Percentiles rank a stretch among this genome's conserved stretches.
Conservation (phyloP, 2,113 vertebrate genomes). For the Notothenia rossii region DNA sequence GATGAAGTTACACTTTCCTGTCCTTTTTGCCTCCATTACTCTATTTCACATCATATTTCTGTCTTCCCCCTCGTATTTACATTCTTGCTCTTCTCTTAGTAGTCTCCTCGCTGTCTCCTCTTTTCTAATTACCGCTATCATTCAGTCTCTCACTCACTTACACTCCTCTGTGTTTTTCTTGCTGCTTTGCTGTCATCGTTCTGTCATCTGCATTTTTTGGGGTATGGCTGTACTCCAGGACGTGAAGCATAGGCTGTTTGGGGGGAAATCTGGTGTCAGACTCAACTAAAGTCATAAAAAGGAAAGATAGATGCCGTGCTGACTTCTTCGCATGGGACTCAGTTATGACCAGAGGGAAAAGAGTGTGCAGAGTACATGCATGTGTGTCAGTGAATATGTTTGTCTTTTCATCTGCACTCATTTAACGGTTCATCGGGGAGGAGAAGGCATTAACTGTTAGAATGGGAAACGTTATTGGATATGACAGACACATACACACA, state of each 20-base stretch:
- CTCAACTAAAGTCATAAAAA: slow-evolving; percentile 57
- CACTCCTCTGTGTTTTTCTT: slow-evolving; percentile 38
- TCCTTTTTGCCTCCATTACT: slow-evolving; percentile 25
- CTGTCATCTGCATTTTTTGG: slow-evolving; percentile 50
- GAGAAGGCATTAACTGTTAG: slow-evolving; percentile 16
- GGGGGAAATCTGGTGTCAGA: slow-evolving; percentile 38
- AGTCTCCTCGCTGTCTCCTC: slow-evolving; percentile 18
- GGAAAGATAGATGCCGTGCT: slow-evolving; percentile 56
- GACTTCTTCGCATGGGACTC: slow-evolving; percentile 26
- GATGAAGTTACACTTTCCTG: not conserved
- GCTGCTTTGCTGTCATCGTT: slow-evolving; percentile 55
- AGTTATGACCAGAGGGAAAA: slow-evolving; percentile 30
- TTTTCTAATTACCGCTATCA: slow-evolving; percentile 46
- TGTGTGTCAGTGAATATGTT: slow-evolving; percentile 50
- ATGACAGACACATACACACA: slow-evolving; percentile 39
- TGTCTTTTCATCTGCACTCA: slow-evolving; percentile 55
- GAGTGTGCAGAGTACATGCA: slow-evolving; percentile 1
- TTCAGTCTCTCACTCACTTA: slow-evolving; percentile 34
- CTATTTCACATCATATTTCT: slow-evolving; percentile 38
- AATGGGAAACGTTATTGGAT: slow-evolving; percentile 20
- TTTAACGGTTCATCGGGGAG: slow-evolving; percentile 56
- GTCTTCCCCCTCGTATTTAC: slow-evolving; percentile 17
- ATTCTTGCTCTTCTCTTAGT: slow-evolving; percentile 18
- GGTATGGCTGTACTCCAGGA: slow-evolving; percentile 53
- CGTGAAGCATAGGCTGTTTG: slow-evolving; percentile 63